Evolutionary conservation across 2,797 vertebrate species (phyloP), one percentile per base, ranked within the genome.

Genomic region (Lutjanus campechanus): DNA sequence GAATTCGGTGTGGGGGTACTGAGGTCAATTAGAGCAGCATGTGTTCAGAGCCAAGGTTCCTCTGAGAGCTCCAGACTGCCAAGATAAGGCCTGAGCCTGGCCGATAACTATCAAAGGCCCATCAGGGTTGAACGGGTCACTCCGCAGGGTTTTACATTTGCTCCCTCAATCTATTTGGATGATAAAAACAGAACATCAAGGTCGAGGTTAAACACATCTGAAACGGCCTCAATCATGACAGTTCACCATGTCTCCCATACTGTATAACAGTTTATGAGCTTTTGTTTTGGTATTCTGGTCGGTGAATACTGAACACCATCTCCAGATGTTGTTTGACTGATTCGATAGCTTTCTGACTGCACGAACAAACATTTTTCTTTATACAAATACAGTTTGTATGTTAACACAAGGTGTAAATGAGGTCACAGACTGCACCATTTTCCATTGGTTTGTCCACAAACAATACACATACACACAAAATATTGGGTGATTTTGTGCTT

Each of bases 1-100:
- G 47, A 66, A 83, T 73, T 85, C 55, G 73, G 11, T 74, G 63
- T 76, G 73, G 73, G 62, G 77, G 51, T 72, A 83, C 72, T 51
- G 63, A 82, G 81, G 81, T 85, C 85, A 92, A 87, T 88, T 82
- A 86, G 79, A 73, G 73, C 72, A 73, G 80, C 69, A 54, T 82
- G 70, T 44, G 63, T 79, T 89, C 53, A 47, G 68, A 85, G 75
- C 81, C 79, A 82, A 82, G 71, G 79, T 72, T 90, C 69, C 76
- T 81, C 72, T 50, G 76, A 90, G 85, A 68, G 79, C 72, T 76
- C 70, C 83, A 86, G 79, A 69, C 80, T 72, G 73, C 76, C 44
- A 59, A 89, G 86, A 91, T 91, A 92, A 89, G 68, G 67, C 73
- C 54, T 77, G 50, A 53, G 71, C 17, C 69, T 60, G 51, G 16